phyloP scores from a whole-genome alignment of 2,113 vertebrate genomes.

The Pteruthius melanotis region DNA sequence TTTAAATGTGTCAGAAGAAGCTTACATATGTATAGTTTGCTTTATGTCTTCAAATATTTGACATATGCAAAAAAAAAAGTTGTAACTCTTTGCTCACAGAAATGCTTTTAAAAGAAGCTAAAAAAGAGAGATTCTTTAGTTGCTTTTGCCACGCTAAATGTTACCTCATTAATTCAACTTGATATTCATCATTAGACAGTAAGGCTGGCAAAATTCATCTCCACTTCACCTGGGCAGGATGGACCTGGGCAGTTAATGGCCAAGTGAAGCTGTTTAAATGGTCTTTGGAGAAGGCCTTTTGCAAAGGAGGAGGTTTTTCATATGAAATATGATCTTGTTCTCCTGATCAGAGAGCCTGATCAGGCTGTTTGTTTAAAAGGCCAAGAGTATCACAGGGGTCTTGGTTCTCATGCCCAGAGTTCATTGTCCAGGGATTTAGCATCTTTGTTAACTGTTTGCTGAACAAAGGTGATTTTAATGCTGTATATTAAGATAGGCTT shows the following conservation, averaged over 20 bases:
- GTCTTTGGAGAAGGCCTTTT: background rate
- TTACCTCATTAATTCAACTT: background rate
- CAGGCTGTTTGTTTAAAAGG: background rate
- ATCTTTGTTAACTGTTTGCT: background rate
- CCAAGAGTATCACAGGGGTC: background rate
- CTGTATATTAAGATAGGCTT: background rate
- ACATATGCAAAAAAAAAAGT: background rate
- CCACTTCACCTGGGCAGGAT: background rate
- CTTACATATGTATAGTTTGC: background rate
- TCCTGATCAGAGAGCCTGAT: background rate
- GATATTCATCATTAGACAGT: background rate
- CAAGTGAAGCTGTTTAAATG: background rate
- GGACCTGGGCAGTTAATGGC: background rate
- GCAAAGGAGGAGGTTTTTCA: background rate
- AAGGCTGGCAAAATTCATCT: background rate
- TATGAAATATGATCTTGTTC: background rate
- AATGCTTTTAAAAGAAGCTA: background rate
- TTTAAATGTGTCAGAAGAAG: background rate
- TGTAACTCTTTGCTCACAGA: background rate
- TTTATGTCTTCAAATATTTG: slow-evolving; percentile 7
- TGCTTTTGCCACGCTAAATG: accelerated
- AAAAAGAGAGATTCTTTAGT: background rate
- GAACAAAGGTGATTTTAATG: background rate
- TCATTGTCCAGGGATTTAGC: background rate
- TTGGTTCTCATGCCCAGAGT: background rate